Evolutionary conservation across 37 sponge, comb jelly and placozoan species (phyloP).

Genomic region (Hormiphora californensis): DNA sequence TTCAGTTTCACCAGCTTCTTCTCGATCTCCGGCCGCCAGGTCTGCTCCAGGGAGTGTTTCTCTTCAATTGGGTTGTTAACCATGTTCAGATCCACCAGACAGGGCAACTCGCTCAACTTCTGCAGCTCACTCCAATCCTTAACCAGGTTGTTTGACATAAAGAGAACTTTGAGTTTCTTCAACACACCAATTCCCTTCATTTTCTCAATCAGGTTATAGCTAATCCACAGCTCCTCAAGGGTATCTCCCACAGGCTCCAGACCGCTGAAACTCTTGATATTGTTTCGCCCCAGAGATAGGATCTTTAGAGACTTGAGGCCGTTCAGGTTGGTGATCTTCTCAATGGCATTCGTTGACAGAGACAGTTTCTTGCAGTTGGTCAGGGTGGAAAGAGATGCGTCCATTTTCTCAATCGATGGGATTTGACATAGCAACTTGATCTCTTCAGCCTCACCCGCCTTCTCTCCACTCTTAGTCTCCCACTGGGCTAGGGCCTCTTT

Average conservation of each 20-base stretch:
- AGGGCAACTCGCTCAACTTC: conserved; percentile 81
- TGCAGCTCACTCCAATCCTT: conserved; percentile 97
- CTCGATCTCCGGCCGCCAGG: conserved; percentile 82
- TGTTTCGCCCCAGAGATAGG: conserved; percentile 87
- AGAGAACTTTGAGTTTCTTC: conserved; percentile 83
- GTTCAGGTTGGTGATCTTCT: conserved; percentile 93
- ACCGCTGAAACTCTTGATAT: conserved; percentile 87
- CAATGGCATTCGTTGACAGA: conserved; percentile 85
- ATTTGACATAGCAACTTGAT: conserved; percentile 77
- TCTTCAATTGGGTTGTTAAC: conserved; percentile 93
- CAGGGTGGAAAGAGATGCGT: conserved; percentile 80
- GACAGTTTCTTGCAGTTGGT: conserved; percentile 80
- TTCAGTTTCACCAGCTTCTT: conserved; percentile 81
- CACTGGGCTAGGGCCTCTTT: conserved; percentile 67
- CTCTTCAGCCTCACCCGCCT: conserved; percentile 66
- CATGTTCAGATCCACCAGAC: conserved; percentile 83
- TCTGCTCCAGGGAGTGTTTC: conserved; percentile 79
- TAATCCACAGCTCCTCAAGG: conserved; percentile 93
- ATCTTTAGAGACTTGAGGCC: conserved; percentile 84
- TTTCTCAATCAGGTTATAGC: conserved; percentile 93
- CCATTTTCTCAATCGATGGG: conserved; percentile 96
- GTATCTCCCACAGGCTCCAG: conserved; percentile 90
- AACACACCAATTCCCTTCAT: conserved; percentile 87
- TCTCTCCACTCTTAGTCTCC: conserved; percentile 74
- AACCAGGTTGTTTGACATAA: conserved; percentile 94